Evolutionary conservation across 2,888 invertebrate genomes (phyloP).

Genomic region (Xestia ashworthii): DNA sequence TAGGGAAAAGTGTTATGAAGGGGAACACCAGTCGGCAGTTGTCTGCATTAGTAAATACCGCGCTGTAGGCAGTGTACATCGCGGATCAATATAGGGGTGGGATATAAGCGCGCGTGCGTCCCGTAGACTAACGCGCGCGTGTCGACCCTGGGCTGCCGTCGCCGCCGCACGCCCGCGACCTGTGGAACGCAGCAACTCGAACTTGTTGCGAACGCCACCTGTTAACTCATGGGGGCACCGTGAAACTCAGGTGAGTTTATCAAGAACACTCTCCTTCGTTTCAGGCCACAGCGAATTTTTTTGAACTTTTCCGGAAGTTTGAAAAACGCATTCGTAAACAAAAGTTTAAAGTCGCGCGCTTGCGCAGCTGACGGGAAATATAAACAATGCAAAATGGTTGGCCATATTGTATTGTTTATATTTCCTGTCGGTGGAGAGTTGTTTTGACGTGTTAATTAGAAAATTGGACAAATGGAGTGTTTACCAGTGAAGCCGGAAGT

Average conservation of each 20-base stretch:
- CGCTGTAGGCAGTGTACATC: constrained; percentile 81
- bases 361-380: constrained; percentile 20
- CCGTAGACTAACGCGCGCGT: constrained; percentile 73
- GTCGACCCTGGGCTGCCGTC: constrained; percentile 80
- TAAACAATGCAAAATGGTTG: too few relatives aligned
- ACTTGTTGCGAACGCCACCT: constrained; percentile 89
- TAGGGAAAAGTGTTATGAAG: constrained; percentile 81
- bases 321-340: constrained; percentile 21
- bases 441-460: background rate
- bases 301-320: constrained; percentile 32
- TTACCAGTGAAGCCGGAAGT: background rate
- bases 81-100: constrained; percentile 87
- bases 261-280: constrained; percentile 35
- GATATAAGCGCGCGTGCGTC: constrained; percentile 80
- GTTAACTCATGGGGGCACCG: constrained; percentile 86
- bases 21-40: constrained; percentile 78
- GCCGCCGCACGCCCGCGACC: constrained; percentile 82
- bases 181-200: constrained; percentile 75
- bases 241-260: constrained; percentile 83
- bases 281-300: constrained; percentile 32
- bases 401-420: constrained; percentile 28
- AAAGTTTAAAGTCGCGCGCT: constrained; percentile 51
- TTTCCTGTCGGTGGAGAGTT: constrained; percentile 2
- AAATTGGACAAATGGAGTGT: background rate
- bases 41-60: constrained; percentile 87